Percentiles rank a stretch among this genome's conserved stretches.
Conservation (phyloP, 1,140 invertebrate genomes). For the Drosophila hydei region DNA sequence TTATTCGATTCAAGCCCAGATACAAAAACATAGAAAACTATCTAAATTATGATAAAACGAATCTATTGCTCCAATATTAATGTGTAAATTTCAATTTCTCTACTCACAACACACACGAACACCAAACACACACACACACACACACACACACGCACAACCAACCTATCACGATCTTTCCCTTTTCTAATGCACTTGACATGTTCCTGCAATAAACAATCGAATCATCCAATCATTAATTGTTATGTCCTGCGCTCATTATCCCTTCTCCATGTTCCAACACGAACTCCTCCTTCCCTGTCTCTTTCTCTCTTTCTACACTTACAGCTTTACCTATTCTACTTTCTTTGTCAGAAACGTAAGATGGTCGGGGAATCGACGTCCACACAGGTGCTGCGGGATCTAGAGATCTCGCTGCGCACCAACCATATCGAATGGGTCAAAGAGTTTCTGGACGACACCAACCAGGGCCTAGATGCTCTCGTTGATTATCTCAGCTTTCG, state of each 20-base stretch:
- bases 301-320: slow-evolving; percentile 71
- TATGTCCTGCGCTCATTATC: slow-evolving; percentile 35
- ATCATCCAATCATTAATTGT: slow-evolving; percentile 26
- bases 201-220: slow-evolving; percentile 8
- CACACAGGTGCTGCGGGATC: slow-evolving; percentile 97
- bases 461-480: slow-evolving; percentile 97
- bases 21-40: slow-evolving; percentile 23
- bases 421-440: slow-evolving; percentile 99
- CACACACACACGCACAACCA: slow-evolving; percentile 29
- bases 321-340: slow-evolving; percentile 84
- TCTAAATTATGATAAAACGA: slow-evolving; percentile 35
- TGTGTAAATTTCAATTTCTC: slow-evolving; percentile 78
- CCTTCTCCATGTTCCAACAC: slow-evolving; percentile 42
- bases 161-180: slow-evolving; percentile 16
- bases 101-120: slow-evolving; percentile 78
- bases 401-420: slow-evolving; percentile 99
- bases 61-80: slow-evolving; percentile 73
- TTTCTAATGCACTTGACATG: not conserved
- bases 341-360: slow-evolving; percentile 95
- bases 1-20: slow-evolving; percentile 17
- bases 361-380: slow-evolving; percentile 98
- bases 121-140: slow-evolving; percentile 60
- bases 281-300: slow-evolving; percentile 23
- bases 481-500: slow-evolving; percentile 98
- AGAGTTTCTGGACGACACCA: slow-evolving; percentile 98